Base-by-base conservation (phyloP, 2,888 invertebrate genomes). In the Patella ulyssiponensis region DNA sequence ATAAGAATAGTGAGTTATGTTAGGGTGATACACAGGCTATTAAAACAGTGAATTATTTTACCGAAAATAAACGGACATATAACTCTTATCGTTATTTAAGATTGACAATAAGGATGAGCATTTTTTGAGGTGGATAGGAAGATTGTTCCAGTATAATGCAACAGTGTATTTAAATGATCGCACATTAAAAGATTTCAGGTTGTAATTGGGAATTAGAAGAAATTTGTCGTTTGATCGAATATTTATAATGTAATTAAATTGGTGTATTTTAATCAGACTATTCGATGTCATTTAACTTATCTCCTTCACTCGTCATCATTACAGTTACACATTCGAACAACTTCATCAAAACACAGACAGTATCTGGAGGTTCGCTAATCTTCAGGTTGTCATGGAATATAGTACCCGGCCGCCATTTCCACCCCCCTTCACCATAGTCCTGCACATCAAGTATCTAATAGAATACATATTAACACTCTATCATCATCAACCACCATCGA, bases 281-380 rank as follows among this genome's bases (percentile, higher is more conserved):
- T 52, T 33, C 15, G 51, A 33, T 69, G 44, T 44, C 44, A 44
- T 7, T 7, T 44, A 7, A 44, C 44, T 44, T 9, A 44, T 9
- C 44, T 44, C 9, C 44, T 44, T 44, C 44, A 44, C 9, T 9
- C 44, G 9, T 64, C 20, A 23, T 70, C 27, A 69, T 85, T 83
- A 71, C 84, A 87, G 87, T 79, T 86, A 86, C 82, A 87, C 85
- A 20, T 87, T 87, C 81, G 86, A 86, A 79, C 80, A 79, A 73
- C 85, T 85, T 74, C 87, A 88, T 79, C 83, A 83, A 75, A 84
- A 88, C 74, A 86, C 88, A 2, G 84, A 86, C 79, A 80, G 83
- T 73, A 86, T 87, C 72, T 89, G 88, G 88, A 83, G 84, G 75
- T 89, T 85, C 75, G 83, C 85, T 80, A 80, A 87, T 71, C 86